Evolutionary conservation across 2,888 invertebrate genomes (phyloP).

Genomic region (Beris chalybata): DNA sequence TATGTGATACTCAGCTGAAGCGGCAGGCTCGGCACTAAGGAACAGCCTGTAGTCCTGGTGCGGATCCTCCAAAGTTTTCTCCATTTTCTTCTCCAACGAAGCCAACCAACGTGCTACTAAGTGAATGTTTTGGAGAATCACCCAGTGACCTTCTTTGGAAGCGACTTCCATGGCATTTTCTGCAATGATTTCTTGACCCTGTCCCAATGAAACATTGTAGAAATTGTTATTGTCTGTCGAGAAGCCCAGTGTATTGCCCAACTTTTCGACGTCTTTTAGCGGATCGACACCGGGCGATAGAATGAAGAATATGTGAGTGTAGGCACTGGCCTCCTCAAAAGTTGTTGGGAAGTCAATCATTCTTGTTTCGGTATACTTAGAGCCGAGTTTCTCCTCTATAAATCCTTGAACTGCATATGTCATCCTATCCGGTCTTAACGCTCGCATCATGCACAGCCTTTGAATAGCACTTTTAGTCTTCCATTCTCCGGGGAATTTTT

Average conservation of each 20-base stretch:
- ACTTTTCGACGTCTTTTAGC: constrained; percentile 85
- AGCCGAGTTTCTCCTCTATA: constrained; percentile 85
- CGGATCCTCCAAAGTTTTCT: constrained; percentile 72
- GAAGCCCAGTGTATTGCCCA: constrained; percentile 80
- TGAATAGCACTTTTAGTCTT: constrained; percentile 85
- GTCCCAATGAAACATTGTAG: constrained; percentile 91
- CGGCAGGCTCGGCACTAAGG: constrained; percentile 85
- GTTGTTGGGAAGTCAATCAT: constrained; percentile 82
- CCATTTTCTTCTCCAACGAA: constrained; percentile 87
- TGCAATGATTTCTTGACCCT: constrained; percentile 92
- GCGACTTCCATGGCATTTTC: constrained; percentile 83
- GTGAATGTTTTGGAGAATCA: constrained; percentile 91
- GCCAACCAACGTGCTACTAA: constrained; percentile 88
- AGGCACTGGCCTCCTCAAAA: constrained; percentile 79
- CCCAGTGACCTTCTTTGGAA: constrained; percentile 83
- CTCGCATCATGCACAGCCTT: constrained; percentile 88
- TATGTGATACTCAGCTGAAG: constrained; percentile 66
- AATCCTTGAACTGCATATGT: constrained; percentile 81
- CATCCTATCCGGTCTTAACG: constrained; percentile 90
- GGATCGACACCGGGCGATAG: constrained; percentile 94
- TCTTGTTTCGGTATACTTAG: constrained; percentile 77
- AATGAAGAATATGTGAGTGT: constrained; percentile 91
- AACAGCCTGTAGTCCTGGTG: constrained; percentile 70
- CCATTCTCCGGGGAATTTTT: constrained; percentile 95
- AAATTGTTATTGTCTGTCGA: constrained; percentile 79